Evolutionary conservation across 2,113 vertebrate genomes (phyloP).

Genomic region (Toxotes jaculatrix): DNA sequence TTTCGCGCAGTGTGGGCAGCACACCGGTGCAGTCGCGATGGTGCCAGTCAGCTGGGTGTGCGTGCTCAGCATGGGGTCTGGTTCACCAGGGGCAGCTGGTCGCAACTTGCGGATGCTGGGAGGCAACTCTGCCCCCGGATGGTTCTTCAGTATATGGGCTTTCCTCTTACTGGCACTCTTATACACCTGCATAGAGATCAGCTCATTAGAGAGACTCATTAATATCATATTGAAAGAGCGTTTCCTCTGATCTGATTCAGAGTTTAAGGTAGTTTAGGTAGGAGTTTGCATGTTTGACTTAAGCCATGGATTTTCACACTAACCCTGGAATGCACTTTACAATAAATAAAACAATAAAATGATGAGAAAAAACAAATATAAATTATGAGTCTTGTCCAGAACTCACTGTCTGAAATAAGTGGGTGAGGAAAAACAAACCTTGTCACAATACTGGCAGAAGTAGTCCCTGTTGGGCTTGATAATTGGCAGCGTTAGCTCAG

Average conservation of each 20-base stretch:
- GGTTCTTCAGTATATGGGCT: conserved; percentile 98
- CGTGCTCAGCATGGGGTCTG: conserved; percentile 97
- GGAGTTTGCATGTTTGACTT: background rate
- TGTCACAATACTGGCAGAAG: conserved; percentile 99
- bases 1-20: conserved; percentile 97
- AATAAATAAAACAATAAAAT: no score
- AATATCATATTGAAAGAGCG: background rate
- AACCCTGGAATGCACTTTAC: background rate
- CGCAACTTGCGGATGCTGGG: conserved; percentile 97
- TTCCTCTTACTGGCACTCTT: conserved; percentile 99
- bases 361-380: no score
- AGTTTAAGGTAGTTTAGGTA: background rate
- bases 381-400: background rate
- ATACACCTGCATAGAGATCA: conserved; percentile 89
- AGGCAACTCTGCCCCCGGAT: conserved; percentile 95
- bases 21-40: conserved; percentile 95
- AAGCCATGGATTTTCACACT: background rate
- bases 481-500: conserved; percentile 96
- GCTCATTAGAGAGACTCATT: background rate
- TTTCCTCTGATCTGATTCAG: background rate
- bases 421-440: conserved; percentile 82
- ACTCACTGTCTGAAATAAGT: background rate
- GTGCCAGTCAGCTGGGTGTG: conserved; percentile 98
- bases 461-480: conserved; percentile 99
- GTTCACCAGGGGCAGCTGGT: conserved; percentile 94